These are phyloP conservation scores for Tyto alba DNA, from an alignment of 2,113 vertebrate genomes.

Conservation along the genomic window DNA sequence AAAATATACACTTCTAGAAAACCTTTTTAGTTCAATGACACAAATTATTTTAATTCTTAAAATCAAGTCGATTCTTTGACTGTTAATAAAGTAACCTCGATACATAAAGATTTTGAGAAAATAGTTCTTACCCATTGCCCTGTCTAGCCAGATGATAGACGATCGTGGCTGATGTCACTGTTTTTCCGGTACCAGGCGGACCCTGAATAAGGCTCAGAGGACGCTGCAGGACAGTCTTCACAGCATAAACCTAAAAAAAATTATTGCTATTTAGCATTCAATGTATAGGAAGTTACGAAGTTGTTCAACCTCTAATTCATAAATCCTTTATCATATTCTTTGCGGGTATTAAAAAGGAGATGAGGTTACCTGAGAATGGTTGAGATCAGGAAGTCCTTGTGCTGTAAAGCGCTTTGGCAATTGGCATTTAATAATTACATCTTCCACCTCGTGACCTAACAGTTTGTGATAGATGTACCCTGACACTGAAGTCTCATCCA, in stretches of 20 bases:
- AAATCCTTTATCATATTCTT: neutral
- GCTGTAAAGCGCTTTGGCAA: slow-evolving; percentile 98
- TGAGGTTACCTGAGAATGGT: slow-evolving; percentile 90
- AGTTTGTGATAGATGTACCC: slow-evolving; percentile 99
- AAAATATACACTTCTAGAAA: neutral
- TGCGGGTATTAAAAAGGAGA: neutral
- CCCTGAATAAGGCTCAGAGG: slow-evolving; percentile 98
- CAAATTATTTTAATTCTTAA: neutral
- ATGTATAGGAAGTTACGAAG: rapidly evolving
- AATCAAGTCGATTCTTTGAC: neutral
- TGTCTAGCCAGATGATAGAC: slow-evolving; percentile 97
- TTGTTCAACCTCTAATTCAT: rapidly evolving
- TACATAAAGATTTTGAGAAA: neutral
- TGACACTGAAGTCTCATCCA: slow-evolving; percentile 97
- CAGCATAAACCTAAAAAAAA: slow-evolving; percentile 88
- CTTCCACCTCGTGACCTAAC: slow-evolving; percentile 95
- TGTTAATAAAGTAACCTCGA: too few relatives aligned
- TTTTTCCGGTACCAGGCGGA: slow-evolving; percentile 95
- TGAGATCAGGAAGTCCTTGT: slow-evolving; percentile 95
- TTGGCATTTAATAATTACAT: slow-evolving; percentile 99
- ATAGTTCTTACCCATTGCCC: slow-evolving; percentile 87
- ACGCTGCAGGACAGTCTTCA: slow-evolving; percentile 96
- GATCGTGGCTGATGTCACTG: slow-evolving; percentile 97
- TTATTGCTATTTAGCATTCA: neutral
- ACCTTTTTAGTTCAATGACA: neutral